Percentiles rank a stretch among this genome's conserved stretches.
Conservation (phyloP, 2,888 invertebrate genomes). For the Rhopalosiphum nymphaeae region DNA sequence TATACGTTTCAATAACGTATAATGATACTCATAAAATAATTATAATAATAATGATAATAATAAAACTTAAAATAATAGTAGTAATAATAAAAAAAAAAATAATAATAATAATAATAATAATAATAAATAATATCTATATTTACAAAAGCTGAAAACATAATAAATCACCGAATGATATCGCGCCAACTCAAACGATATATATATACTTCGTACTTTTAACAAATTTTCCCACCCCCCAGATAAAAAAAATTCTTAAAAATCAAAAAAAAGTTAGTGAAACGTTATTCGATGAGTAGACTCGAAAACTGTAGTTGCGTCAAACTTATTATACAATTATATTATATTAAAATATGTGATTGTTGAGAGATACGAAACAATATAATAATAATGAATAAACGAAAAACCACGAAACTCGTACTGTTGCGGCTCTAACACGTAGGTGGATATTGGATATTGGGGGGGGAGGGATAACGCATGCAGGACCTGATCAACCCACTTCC, state of each 20-base stretch:
- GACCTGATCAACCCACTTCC: rapidly evolving
- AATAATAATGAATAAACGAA: not conserved
- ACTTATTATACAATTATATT: not conserved
- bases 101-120: slow-evolving; percentile 27
- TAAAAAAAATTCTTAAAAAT: not conserved
- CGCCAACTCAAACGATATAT: not conserved
- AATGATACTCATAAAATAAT: not conserved
- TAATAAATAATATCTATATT: not conserved
- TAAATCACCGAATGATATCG: not conserved
- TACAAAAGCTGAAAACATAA: slow-evolving; percentile 34
- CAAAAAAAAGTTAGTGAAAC: not conserved
- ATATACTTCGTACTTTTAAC: not conserved
- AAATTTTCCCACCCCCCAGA: not conserved
- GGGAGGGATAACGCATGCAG: rapidly evolving
- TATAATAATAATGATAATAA: not conserved
- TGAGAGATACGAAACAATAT: not conserved
- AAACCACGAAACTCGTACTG: not conserved
- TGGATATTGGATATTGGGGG: not conserved
- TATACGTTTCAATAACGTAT: not conserved
- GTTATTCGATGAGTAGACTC: not conserved
- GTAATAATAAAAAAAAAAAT: slow-evolving; percentile 9
- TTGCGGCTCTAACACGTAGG: not conserved
- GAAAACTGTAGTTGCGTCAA: not conserved
- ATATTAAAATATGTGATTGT: not conserved
- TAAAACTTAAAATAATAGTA: not conserved